Evolutionary conservation across 2,113 vertebrate genomes (phyloP).

Genomic region (Clarias magur): DNA sequence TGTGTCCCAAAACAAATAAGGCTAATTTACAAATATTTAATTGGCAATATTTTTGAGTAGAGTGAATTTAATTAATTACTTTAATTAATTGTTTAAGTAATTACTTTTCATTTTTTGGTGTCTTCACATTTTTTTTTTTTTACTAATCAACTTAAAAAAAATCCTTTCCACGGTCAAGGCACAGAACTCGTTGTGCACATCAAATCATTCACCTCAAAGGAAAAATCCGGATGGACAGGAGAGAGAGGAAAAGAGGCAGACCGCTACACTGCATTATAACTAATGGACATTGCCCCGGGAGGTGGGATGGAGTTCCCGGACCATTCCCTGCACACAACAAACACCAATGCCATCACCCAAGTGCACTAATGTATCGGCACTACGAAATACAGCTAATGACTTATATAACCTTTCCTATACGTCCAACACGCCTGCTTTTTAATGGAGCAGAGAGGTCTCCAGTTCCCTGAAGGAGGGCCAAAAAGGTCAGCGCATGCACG

Average conservation of each 20-base stretch:
- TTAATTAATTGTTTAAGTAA: neutral
- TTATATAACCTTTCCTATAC: slow-evolving; percentile 24
- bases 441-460: slow-evolving; percentile 8
- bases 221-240: neutral
- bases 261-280: slow-evolving; percentile 64
- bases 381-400: slow-evolving; percentile 44
- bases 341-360: slow-evolving; percentile 16
- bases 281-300: slow-evolving; percentile 68
- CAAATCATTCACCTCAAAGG: neutral
- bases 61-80: too few species aligned
- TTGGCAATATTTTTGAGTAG: too few species aligned
- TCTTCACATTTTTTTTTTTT: neutral
- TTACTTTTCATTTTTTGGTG: neutral
- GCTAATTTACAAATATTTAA: too few species aligned
- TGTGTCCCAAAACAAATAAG: too few species aligned
- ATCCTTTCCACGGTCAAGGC: neutral
- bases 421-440: slow-evolving; percentile 31
- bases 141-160: neutral
- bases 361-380: slow-evolving; percentile 62
- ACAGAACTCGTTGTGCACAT: neutral
- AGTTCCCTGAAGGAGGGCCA: slow-evolving; percentile 7
- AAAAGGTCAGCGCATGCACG: neutral
- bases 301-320: slow-evolving; percentile 47
- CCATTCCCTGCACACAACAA: slow-evolving; percentile 42
- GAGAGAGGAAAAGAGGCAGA: slow-evolving; percentile 31